Evolutionary conservation across 2,888 invertebrate genomes (phyloP), one percentile per base, ranked within the genome.

Genomic region (Crossocerus cetratus): DNA sequence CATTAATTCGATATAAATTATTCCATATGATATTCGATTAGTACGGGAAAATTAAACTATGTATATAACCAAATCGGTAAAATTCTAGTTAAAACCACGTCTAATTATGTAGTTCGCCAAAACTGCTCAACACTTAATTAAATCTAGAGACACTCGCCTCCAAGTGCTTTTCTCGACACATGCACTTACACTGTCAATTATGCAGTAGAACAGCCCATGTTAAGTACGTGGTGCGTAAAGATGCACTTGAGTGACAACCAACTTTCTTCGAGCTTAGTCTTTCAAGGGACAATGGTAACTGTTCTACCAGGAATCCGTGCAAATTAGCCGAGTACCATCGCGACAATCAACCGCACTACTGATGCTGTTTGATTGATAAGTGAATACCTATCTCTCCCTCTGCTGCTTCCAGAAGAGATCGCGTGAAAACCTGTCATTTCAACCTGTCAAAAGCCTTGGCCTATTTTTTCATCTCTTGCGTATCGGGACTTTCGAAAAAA

Each of bases 331-430:
- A 21, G 23, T 43, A 61, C 18, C 59, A 72, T 32, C 68, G 56
- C 43, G 65, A 76, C 60, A 56, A 53, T 66, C 32, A 53, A n/a
- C 44, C 42, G 21, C 32, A 20, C 5, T 32, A 20, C 32, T 74
- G 76, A 72, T 62, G 66, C 61, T 65, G 54, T 16, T 69, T 71
- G 64, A 76, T 76, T 66, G 70, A 76, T 71, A 78, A 73, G 70
- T 54, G 76, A 76, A 61, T 65, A 62, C 65, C 32, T 13, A 57
- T 63, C 57, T 74, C 54, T 57, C 54, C 60, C 68, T 72, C 67
- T 64, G 63, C 56, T 59, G 45, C 22, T 23, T 42, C 32, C 56
- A 18, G 11, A 45, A 13, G 42, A 65, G 57, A 58, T 67, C 66
- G 66, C 45, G 22, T 5, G n/a, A 14, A 61, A 66, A 57, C 20